Evolutionary conservation across 2,113 vertebrate genomes (phyloP).

Genomic region (Atlantisia rogersi): DNA sequence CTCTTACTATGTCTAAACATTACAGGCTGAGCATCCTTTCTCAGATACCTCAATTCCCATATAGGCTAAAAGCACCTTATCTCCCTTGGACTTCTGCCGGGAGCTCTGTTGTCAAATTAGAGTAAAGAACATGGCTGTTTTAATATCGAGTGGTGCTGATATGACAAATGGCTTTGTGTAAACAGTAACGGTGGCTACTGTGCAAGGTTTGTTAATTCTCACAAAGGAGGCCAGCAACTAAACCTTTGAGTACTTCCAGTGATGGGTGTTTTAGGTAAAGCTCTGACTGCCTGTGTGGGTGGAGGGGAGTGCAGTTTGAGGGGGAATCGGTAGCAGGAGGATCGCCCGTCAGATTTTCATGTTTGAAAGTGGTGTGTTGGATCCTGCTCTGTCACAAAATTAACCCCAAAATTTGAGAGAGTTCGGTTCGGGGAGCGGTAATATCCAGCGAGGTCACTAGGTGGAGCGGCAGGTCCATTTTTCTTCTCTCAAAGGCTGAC

Average conservation of each 20-base stretch:
- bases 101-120: slow-evolving; percentile 27
- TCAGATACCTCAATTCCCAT: not conserved
- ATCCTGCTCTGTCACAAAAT: not conserved
- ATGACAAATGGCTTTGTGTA: slow-evolving; percentile 14
- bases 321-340: not conserved
- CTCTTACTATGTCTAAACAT: not conserved
- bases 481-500: slow-evolving; percentile 51
- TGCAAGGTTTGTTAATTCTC: not conserved
- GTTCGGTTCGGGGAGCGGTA: not conserved
- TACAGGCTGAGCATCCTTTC: slow-evolving; percentile 8
- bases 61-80: slow-evolving; percentile 9
- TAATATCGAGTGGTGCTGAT: not conserved
- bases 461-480: slow-evolving; percentile 66
- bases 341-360: rapidly evolving
- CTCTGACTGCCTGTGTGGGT: not conserved
- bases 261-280: not conserved
- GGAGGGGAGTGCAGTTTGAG: not conserved
- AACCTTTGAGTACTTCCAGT: not conserved
- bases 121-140: slow-evolving; percentile 2
- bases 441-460: slow-evolving; percentile 39
- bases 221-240: not conserved
- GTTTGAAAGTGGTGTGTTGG: not conserved
- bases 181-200: not conserved
- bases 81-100: slow-evolving; percentile 2
- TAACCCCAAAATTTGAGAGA: not conserved